phyloP scores from a whole-genome alignment of 2,888 invertebrate species.

The Synanthedon vespiformis region DNA sequence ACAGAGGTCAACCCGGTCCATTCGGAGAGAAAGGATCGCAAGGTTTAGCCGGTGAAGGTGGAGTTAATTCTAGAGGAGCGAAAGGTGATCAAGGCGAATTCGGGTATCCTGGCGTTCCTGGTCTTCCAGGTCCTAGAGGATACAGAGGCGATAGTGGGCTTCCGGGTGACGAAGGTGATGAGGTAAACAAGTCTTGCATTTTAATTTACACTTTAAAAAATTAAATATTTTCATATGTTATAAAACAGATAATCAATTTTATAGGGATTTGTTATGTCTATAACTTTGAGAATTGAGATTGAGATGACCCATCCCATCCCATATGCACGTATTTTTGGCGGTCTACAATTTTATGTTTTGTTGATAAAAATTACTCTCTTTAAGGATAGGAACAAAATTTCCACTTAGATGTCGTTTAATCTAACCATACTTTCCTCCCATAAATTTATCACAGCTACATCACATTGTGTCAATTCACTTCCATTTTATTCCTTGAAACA shows the following conservation, averaged over 20 bases:
- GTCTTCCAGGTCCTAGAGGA: slow-evolving; percentile 68
- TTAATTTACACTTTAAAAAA: background rate
- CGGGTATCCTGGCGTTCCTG: slow-evolving; percentile 73
- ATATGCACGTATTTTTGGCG: too few relatives aligned
- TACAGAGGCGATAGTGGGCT: slow-evolving; percentile 65
- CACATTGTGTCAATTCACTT: too few relatives aligned
- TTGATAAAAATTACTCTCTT: too few relatives aligned
- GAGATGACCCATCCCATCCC: too few relatives aligned
- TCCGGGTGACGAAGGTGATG: slow-evolving; percentile 63
- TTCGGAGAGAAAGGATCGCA: slow-evolving; percentile 73
- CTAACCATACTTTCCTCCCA: too few relatives aligned
- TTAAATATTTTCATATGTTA: background rate
- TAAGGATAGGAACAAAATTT: too few relatives aligned
- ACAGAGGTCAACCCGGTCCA: slow-evolving; percentile 75
- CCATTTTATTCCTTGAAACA: too few relatives aligned
- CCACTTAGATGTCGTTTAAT: too few relatives aligned
- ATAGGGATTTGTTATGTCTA: background rate
- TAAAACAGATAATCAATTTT: background rate
- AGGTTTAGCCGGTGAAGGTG: slow-evolving; percentile 83
- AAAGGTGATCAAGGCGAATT: slow-evolving; percentile 76
- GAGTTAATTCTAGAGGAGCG: slow-evolving; percentile 78
- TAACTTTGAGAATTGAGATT: too few relatives aligned
- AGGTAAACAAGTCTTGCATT: slow-evolving; percentile 31
- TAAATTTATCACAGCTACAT: too few relatives aligned
- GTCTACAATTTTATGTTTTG: too few relatives aligned